phyloP scores from a whole-genome alignment of 2,113 vertebrate genomes.

The Pseudolaguvia tuberculata region DNA sequence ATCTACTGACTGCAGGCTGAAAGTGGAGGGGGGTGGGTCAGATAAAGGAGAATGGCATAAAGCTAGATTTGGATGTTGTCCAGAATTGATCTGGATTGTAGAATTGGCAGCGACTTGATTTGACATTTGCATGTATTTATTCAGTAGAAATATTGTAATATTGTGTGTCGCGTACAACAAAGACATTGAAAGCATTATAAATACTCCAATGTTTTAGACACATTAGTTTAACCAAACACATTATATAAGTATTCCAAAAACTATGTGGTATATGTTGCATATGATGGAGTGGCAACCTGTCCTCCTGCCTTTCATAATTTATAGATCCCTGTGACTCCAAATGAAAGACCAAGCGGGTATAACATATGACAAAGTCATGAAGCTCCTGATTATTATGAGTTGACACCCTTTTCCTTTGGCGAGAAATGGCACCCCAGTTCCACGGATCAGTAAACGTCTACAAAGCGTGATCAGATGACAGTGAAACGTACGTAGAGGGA shows the following conservation, averaged over 20 bases:
- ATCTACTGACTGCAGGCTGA: slow-evolving; percentile 23
- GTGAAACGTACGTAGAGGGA: slow-evolving; percentile 35
- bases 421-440: slow-evolving; percentile 18
- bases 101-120: neutral
- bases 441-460: slow-evolving; percentile 30
- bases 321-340: too few relatives aligned
- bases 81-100: neutral
- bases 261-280: too few relatives aligned
- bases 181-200: neutral
- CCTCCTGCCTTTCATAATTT: too few relatives aligned
- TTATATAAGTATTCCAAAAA: neutral
- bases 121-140: neutral
- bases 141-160: too few relatives aligned
- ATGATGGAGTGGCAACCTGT: neutral
- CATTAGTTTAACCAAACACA: neutral
- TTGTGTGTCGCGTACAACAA: too few relatives aligned
- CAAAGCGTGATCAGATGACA: slow-evolving; percentile 39
- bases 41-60: slow-evolving; percentile 17
- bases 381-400: slow-evolving; percentile 9
- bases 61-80: neutral
- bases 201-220: neutral
- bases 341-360: too few relatives aligned
- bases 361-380: neutral
- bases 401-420: slow-evolving; percentile 16
- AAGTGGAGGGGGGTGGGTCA: slow-evolving; percentile 28